Evolutionary conservation across 2,113 vertebrate species (phyloP).

Genomic region (Melanerpes formicivorus): DNA sequence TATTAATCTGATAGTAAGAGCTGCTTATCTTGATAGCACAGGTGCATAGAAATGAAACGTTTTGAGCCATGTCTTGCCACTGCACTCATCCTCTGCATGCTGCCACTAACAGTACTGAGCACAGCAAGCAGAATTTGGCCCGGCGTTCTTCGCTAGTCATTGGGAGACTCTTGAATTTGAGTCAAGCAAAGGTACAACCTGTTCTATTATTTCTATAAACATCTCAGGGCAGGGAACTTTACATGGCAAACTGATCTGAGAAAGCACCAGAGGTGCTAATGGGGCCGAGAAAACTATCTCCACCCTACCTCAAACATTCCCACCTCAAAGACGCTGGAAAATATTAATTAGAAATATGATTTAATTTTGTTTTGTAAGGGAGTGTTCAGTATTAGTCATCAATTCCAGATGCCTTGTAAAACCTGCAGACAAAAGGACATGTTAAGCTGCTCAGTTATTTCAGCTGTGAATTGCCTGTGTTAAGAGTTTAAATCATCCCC

Average conservation of each 20-base stretch:
- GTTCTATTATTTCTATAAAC: not conserved
- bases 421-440: not conserved
- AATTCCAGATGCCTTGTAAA: not conserved
- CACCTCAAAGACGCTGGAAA: not conserved
- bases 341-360: not conserved
- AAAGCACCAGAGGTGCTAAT: not conserved
- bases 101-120: accelerated
- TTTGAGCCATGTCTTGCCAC: not conserved
- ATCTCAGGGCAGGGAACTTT: not conserved
- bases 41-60: not conserved
- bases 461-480: conserved; percentile 8
- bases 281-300: not conserved
- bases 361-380: not conserved
- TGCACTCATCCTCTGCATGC: not conserved
- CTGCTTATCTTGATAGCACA: not conserved
- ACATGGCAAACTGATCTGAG: not conserved
- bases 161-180: not conserved
- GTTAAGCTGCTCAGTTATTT: conserved; percentile 5
- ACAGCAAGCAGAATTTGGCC: not conserved
- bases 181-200: not conserved
- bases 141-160: not conserved
- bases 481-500: conserved; percentile 58
- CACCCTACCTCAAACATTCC: accelerated
- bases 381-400: not conserved
- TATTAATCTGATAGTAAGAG: not conserved